Conservation (phyloP, 1,140 invertebrate species). For the Wasmannia auropunctata region DNA sequence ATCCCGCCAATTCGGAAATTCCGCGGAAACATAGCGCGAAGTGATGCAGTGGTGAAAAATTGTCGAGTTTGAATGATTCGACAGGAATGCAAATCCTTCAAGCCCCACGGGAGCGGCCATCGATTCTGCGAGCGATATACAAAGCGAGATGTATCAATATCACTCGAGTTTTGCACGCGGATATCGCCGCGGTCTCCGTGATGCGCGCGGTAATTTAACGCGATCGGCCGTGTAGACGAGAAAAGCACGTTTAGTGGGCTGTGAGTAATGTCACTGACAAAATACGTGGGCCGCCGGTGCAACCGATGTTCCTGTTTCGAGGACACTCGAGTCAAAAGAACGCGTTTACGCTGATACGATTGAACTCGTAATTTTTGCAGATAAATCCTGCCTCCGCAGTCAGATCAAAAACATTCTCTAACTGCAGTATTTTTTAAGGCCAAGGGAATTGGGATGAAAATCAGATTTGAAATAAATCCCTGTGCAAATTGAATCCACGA, state of each 20-base stretch:
- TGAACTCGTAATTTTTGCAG: conserved; percentile 4
- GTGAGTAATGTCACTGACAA: conserved; percentile 44
- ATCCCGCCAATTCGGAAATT: not conserved
- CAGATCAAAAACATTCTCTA: conserved; percentile 1
- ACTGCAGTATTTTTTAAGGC: not conserved
- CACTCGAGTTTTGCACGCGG: conserved; percentile 5
- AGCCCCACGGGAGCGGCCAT: not conserved
- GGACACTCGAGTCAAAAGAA: not conserved
- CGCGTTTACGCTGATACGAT: not conserved
- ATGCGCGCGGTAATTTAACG: conserved; percentile 27
- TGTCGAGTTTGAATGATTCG: not conserved
- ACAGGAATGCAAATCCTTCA: conserved; percentile 15
- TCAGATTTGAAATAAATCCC: not conserved
- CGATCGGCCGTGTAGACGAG: conserved; percentile 20
- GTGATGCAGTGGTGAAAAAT: conserved; percentile 17
- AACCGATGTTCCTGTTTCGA: conserved; percentile 19
- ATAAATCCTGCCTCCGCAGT: not conserved
- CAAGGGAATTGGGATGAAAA: not conserved
- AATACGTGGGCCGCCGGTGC: conserved; percentile 27
- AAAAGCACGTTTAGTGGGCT: conserved; percentile 52
- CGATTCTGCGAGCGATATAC: not conserved
- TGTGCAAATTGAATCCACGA: not conserved
- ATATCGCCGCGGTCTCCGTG: conserved; percentile 30
- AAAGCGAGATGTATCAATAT: conserved; percentile 45
- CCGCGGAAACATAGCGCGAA: not conserved